A percentile compares a stretch with the other conserved stretches of the same genome.
These are phyloP conservation scores for Gonioctena quinquepunctata DNA, from an alignment of 1,140 invertebrate species.

Conservation along the genomic window DNA sequence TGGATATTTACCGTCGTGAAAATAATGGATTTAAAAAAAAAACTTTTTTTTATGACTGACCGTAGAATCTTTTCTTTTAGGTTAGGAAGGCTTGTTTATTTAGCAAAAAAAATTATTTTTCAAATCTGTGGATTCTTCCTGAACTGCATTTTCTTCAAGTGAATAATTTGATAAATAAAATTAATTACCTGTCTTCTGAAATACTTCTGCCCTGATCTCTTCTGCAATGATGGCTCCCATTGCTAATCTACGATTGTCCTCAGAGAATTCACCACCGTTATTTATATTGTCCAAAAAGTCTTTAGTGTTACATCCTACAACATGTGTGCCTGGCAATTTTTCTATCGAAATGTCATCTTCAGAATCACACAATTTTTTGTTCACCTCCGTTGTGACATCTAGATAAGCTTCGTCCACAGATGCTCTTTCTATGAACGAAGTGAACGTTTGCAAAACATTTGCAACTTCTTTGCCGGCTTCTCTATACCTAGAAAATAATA, in stretches of 20 bases:
- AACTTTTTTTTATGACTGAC: too few species aligned
- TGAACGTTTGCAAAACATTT: constrained; percentile 80
- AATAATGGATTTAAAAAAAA: too few species aligned
- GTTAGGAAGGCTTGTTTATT: too few species aligned
- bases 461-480: constrained; percentile 91
- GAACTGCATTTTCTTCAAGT: too few species aligned
- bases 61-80: too few species aligned
- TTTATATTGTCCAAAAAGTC: constrained; percentile 62
- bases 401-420: constrained; percentile 97
- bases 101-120: too few species aligned
- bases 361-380: constrained; percentile 57
- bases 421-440: constrained; percentile 79
- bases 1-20: too few species aligned
- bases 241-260: constrained; percentile 65
- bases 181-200: constrained; percentile 68
- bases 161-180: too few species aligned
- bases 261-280: constrained; percentile 52
- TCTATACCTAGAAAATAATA: constrained; percentile 71
- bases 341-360: constrained; percentile 34
- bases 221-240: constrained; percentile 83
- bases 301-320: constrained; percentile 65
- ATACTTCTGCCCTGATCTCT: constrained; percentile 77
- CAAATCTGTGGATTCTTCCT: too few species aligned
- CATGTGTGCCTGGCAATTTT: constrained; percentile 65
- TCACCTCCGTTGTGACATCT: constrained; percentile 84